Conservation (phyloP, 2,888 invertebrate genomes). For the Penaeus monodon region DNA sequence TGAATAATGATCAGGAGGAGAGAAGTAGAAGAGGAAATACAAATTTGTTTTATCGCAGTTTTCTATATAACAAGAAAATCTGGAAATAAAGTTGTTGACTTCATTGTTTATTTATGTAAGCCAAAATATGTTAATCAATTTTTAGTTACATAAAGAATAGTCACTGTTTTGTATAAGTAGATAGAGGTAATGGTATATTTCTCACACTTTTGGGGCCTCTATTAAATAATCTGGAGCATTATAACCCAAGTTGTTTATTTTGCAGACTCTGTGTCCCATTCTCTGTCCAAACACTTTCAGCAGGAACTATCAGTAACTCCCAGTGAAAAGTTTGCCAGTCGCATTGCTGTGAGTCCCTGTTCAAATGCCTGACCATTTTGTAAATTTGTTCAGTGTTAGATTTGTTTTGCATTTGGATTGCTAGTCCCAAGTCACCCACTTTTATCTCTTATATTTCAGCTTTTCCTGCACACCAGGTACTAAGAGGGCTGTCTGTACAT, state of each 20-base stretch:
- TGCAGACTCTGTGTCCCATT: constrained; percentile 65
- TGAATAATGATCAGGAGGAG: no score
- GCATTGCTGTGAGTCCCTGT: constrained; percentile 62
- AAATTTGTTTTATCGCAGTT: no score
- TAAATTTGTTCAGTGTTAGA: constrained; percentile 29
- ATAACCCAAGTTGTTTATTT: constrained; percentile 23
- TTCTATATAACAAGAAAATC: no score
- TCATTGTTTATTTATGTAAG: no score
- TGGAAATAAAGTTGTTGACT: no score
- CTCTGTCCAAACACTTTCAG: constrained; percentile 64
- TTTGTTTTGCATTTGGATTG: constrained; percentile 28
- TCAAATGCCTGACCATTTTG: constrained; percentile 21
- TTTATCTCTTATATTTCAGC: constrained; percentile 53
- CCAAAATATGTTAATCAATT: no score
- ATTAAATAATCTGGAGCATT: no score
- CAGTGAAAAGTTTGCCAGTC: constrained; percentile 63
- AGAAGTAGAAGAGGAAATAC: no score
- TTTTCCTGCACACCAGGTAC: constrained; percentile 48
- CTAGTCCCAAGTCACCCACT: constrained; percentile 42
- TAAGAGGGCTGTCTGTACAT: constrained; percentile 51
- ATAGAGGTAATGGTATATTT: no score
- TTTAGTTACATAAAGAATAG: no score
- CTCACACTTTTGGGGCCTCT: no score
- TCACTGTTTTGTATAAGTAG: no score
- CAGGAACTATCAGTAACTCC: constrained; percentile 61